Base-by-base conservation (phyloP, 2,888 invertebrate genomes). In the Cacoxenus indagator region DNA sequence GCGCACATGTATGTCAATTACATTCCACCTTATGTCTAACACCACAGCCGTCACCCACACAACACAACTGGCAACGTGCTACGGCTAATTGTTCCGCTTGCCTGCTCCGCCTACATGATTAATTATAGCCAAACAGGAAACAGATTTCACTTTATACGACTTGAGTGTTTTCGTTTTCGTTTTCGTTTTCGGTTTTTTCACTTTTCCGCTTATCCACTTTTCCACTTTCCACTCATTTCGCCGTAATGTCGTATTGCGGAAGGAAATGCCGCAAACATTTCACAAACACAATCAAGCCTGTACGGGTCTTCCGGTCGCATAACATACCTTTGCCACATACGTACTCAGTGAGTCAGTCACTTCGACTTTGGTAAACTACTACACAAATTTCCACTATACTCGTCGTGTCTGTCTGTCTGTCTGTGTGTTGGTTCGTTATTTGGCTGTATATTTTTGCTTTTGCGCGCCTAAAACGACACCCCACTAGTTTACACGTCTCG, bases 191-290 rank as follows among this genome's bases (percentile, higher is more conserved):
- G 11, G 24, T 24, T 62, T 14, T 27, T 45, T 6, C 27, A 9
- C 24, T 26, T 45, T 62, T 62, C 17, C 48, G 48, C 45, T 27
- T 55, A 26, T 51, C 22, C 54, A n/a, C 17, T 9, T 31, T 17
- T 51, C 27, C 31, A 9, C 17, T 51, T 22, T 17, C 48, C 19
- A 51, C 22, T 19, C n/a, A n/a, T 17, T 51, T 17, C 6, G 22
- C 9, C 48, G 22, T 51, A 4, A 17, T 51, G 19, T 48, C 17
- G 14, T 26, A 26, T 27, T 59, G 76, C 80, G 83, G 83, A 81
- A 83, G 80, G 80, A 81, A 81, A 68, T 79, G 75, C 82, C 82
- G 73, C 80, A 79, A 83, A 83, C 83, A 81, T 83, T 81, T 81
- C 80, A 83, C 78, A 78, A 78, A 70, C 75, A 68, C 62, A 65